Base-by-base conservation (phyloP, 2,888 invertebrate species). In the Drosophila conformis region DNA sequence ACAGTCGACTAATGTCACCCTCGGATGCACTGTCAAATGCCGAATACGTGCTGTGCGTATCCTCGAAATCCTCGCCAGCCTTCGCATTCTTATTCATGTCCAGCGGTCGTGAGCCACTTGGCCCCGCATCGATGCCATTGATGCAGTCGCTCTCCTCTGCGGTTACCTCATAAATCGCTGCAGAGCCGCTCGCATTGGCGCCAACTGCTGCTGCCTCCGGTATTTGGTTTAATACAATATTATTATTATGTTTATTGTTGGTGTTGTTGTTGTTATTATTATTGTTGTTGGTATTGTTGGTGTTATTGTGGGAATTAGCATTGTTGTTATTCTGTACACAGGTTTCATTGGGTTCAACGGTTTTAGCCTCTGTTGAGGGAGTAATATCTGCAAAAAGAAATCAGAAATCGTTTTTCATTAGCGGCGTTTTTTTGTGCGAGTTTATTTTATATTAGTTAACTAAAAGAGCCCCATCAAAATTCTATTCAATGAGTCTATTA, bases 21-120 rank as follows among this genome's bases (percentile, higher is more conserved):
- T 93, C 93, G 21, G 93, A 93, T 13, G 93, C 92, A 69, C 92
- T 92, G 76, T 93, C 93, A 60, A 93, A 92, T 56, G 93, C 92
- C 49, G 93, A 93, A 76, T 92, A 92, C 2, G 92, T 92, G 76
- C 92, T 92, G 69, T 92, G 92, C 49, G 92, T 91, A 54, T 92
- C 92, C 67, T 92, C 92, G 46, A 91, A 92, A 36, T 93, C 93
- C 53, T 93, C 93, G 7, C 73, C 78, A 21, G 83, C 72, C 51
- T 90, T 91, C 6, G 89, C 72, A 59, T 91, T 92, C 59, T 92
- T 92, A 35, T 92, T 92, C 38, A 92, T 90, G 66, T 93, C 92
- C 49, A 92, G 53, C 6, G 91, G 91, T 58, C 90, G 86, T 5
- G 76, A 78, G 2, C 87, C 84, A 35, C 73, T 74, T 10, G 82